Evolutionary conservation across 1,140 invertebrate genomes (phyloP), one percentile per base, ranked within the genome.

Genomic region (Diachasmimorpha longicaudata): DNA sequence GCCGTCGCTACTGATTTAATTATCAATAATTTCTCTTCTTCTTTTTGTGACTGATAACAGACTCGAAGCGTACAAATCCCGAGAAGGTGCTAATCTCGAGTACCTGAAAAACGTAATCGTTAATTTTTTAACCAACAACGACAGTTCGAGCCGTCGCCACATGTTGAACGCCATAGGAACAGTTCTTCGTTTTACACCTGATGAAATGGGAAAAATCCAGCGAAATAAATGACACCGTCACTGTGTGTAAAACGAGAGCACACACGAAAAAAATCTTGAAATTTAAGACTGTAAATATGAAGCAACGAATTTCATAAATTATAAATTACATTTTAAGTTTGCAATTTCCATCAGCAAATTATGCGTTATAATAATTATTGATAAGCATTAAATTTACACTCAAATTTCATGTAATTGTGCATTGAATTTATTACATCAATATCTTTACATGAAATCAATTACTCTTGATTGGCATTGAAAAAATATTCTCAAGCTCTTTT

Each of bases 61-160:
- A 81, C 85, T 95, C 48, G 92, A 95, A 80, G 90, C 94, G 6
- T 94, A 92, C 79, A 93, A 95, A 82, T 94, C 93, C 3, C 88
- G 95, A 21, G 95, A 96, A 87, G 94, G 95, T 10, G 95, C 95
- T 0, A 97, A 97, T 89, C 86, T 97, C 52, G 96, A 97, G 84
- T 97, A 97, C 84, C 85, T 97, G 75, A 97, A 97, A 86, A 97
- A 97, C 88, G 96, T 97, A 9, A 93, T 96, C 52, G 91, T 96
- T 19, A 94, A 94, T 78, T 97, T 93, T 84, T 90, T 97, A 69
- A 90, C 93, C n/a, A 93, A 92, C 11, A 90, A 88, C 0, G 94
- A 96, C 84, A 84, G 87, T 13, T 91, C 91, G 5, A 93, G 93
- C 9, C 92, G 93, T 79, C 90, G 91, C 21, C 95, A 96, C 82